Conservation (phyloP, 1,140 invertebrate genomes). For the Matsumurasca onukii region DNA sequence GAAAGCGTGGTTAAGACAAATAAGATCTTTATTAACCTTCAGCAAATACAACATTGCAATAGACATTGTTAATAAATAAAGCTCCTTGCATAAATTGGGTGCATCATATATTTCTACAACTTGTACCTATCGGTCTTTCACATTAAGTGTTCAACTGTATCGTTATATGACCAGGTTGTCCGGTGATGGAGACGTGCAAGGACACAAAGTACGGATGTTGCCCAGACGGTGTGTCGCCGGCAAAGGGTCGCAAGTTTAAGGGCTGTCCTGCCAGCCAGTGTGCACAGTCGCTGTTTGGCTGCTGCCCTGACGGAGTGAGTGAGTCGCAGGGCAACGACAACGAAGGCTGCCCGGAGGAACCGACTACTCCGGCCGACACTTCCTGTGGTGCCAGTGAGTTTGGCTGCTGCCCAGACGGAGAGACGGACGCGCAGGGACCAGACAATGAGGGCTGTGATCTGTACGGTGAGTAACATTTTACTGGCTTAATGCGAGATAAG, state of each 20-base stretch:
- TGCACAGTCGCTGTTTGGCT: conserved; percentile 77
- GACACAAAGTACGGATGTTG: conserved; percentile 89
- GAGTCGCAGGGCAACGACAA: conserved; percentile 77
- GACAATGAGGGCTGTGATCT: conserved; percentile 75
- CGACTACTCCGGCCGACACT: conserved; percentile 61
- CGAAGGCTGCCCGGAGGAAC: conserved; percentile 69
- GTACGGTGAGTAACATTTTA: background rate
- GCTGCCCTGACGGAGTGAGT: conserved; percentile 80
- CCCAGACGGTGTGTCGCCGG: conserved; percentile 81
- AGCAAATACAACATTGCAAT: too few species aligned
- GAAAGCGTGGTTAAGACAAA: too few species aligned
- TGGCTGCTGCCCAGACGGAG: conserved; percentile 87
- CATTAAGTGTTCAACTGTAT: background rate
- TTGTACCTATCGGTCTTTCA: background rate
- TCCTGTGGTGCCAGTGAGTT: conserved; percentile 74
- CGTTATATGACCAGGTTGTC: conserved; percentile 67
- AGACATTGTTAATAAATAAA: too few species aligned
- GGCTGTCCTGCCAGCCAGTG: conserved; percentile 78
- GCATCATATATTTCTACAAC: too few species aligned
- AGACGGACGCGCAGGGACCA: conserved; percentile 74
- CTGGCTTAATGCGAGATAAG: too few species aligned
- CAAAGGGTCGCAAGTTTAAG: conserved; percentile 65
- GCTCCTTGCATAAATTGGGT: too few species aligned
- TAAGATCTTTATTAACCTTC: too few species aligned
- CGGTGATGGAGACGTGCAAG: conserved; percentile 68